Conservation (phyloP, 1,140 invertebrate genomes). For the Drosophila chauvacae region DNA sequence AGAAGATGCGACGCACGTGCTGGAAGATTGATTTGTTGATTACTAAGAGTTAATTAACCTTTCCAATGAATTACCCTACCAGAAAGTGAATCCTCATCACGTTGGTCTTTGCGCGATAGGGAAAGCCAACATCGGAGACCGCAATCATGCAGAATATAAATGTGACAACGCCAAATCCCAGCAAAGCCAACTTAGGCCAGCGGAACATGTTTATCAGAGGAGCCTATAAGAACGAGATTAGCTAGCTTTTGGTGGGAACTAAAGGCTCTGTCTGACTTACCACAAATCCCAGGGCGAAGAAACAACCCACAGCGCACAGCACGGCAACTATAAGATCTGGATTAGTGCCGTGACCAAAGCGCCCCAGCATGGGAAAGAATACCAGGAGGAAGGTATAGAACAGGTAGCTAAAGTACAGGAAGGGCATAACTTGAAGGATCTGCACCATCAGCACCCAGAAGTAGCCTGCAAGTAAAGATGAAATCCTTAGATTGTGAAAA, state of each 20-base stretch:
- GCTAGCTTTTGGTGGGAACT: neutral
- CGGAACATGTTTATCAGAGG: conserved; percentile 76
- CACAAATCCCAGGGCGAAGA: conserved; percentile 77
- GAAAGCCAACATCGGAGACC: conserved; percentile 90
- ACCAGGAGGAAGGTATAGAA: conserved; percentile 88
- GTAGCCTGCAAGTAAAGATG: conserved; percentile 39
- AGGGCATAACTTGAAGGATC: conserved; percentile 74
- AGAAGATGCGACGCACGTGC: conserved; percentile 88
- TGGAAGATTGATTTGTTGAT: conserved; percentile 58
- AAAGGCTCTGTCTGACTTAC: conserved; percentile 31
- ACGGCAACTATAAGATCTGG: conserved; percentile 87
- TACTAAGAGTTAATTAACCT: neutral
- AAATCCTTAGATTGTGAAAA: neutral
- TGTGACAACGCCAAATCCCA: conserved; percentile 84
- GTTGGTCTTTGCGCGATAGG: conserved; percentile 89
- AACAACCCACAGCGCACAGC: conserved; percentile 84
- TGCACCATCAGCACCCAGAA: conserved; percentile 85
- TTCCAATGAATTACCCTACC: conserved; percentile 83
- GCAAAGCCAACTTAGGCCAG: conserved; percentile 56
- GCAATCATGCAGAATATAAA: conserved; percentile 87
- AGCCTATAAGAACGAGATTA: conserved; percentile 32
- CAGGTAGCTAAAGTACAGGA: conserved; percentile 87
- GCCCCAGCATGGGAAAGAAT: conserved; percentile 89
- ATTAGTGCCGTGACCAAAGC: conserved; percentile 86
- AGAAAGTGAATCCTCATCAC: conserved; percentile 89